Conservation (phyloP, 2,113 vertebrate species). For the Alexandromys fortis region DNA sequence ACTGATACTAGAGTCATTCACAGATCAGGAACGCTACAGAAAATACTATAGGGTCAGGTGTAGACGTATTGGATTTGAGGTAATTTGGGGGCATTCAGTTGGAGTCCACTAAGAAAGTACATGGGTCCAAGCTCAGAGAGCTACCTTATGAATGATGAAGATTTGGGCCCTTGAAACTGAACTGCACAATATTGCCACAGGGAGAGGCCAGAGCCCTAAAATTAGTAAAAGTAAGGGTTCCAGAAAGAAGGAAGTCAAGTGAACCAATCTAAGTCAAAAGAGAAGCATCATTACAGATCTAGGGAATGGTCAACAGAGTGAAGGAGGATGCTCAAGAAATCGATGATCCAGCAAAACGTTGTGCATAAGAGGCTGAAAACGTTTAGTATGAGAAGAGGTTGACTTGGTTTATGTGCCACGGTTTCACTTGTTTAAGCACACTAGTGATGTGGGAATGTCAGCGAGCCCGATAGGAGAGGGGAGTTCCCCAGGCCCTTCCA, state of each 20-base stretch:
- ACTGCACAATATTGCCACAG: not conserved
- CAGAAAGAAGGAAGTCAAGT: constrained; percentile 13
- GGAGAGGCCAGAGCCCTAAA: not conserved
- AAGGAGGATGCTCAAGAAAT: not conserved
- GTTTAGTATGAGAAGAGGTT: not conserved
- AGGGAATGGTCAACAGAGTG: not conserved
- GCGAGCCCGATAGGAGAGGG: not conserved
- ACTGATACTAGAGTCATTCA: not conserved
- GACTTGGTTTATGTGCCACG: not conserved
- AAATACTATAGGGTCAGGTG: not conserved
- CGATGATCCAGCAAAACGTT: not conserved
- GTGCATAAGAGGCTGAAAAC: not conserved
- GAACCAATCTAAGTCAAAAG: not conserved
- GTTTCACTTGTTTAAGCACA: not conserved
- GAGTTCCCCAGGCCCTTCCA: not conserved
- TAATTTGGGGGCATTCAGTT: not conserved
- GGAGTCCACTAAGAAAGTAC: not conserved
- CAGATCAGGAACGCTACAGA: not conserved
- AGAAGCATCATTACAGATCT: not conserved
- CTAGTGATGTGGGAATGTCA: no score
- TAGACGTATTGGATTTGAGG: not conserved
- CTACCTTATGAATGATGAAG: not conserved
- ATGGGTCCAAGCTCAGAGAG: not conserved
- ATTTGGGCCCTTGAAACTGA: not conserved
- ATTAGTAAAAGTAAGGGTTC: not conserved